Evolutionary conservation across 35 echinoderm and acorn worm genomes (phyloP).

Genomic region (Diadema setosum): DNA sequence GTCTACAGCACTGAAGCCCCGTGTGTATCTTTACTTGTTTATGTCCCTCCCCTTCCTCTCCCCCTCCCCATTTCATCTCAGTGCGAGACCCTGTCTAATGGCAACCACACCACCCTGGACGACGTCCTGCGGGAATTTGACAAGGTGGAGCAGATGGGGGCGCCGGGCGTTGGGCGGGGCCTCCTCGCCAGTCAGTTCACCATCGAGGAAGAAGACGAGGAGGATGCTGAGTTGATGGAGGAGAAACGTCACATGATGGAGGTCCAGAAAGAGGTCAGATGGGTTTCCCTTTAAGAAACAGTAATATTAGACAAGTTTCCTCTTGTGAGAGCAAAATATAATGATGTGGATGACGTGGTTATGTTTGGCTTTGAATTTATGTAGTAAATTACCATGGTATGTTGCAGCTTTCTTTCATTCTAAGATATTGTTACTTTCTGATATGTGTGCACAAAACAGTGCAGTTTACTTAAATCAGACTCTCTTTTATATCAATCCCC

Average conservation of each 20-base stretch:
- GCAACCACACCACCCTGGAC: not conserved
- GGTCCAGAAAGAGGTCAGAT: not conserved
- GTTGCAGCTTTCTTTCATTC: not conserved
- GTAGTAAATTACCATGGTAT: not conserved
- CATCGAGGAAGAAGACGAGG: conserved; percentile 7
- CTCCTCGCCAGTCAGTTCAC: not conserved
- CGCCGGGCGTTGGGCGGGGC: not conserved
- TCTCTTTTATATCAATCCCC: no score
- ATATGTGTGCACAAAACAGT: no score
- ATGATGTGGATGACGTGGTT: not conserved
- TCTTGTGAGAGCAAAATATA: not conserved
- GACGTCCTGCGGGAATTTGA: conserved; percentile 6
- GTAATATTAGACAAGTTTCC: not conserved
- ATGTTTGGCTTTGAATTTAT: not conserved
- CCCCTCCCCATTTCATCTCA: no score
- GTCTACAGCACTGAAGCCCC: no score
- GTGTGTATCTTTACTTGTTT: no score
- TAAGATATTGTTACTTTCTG: no score
- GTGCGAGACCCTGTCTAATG: not conserved
- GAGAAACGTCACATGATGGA: not conserved
- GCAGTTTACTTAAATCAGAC: no score
- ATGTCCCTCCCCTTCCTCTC: no score
- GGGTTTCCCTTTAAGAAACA: not conserved
- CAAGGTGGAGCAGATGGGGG: conserved; percentile 15
- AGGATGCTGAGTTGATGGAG: not conserved